Percentiles rank a stretch among this genome's conserved stretches.
Conservation (phyloP, 1,140 invertebrate species). For the Aphelenchoides fujianensis region DNA sequence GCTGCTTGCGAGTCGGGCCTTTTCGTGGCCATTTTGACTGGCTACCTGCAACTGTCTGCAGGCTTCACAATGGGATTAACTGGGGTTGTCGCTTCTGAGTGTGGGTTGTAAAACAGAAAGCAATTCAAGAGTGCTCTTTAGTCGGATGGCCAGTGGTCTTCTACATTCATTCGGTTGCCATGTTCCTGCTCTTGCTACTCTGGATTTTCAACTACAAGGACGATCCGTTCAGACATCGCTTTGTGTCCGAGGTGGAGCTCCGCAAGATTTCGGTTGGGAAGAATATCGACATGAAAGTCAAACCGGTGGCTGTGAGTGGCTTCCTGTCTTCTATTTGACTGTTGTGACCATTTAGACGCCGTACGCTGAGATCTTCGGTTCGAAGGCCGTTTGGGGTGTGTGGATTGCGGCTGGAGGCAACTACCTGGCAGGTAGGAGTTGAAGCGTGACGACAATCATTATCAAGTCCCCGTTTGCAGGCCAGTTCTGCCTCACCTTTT, state of each 20-base stretch:
- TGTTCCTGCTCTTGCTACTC: conserved; percentile 15
- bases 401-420: conserved; percentile 40
- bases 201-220: conserved; percentile 23
- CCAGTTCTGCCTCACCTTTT: conserved; percentile 44
- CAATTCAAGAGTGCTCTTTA: neutral
- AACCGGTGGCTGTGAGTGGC: neutral
- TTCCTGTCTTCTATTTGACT: too few species aligned
- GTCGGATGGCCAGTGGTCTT: conserved; percentile 29
- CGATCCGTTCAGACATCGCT: conserved; percentile 20
- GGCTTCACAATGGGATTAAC: too few species aligned
- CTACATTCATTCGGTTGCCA: conserved; percentile 26
- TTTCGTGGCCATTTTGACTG: conserved; percentile 26
- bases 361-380: conserved; percentile 31
- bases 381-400: conserved; percentile 34
- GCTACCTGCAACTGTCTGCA: conserved; percentile 24
- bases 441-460: too few species aligned
- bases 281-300: neutral
- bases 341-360: conserved; percentile 37
- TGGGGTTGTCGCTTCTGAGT: too few species aligned
- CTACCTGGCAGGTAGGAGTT: too few species aligned
- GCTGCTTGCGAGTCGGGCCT: conserved; percentile 16
- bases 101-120: too few species aligned
- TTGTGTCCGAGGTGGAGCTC: conserved; percentile 20
- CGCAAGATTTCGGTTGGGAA: conserved; percentile 15
- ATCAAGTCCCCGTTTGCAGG: too few species aligned